Evolutionary conservation across 2,113 vertebrate genomes (phyloP), one percentile per base, ranked within the genome.

Genomic region (Sardina pilchardus): DNA sequence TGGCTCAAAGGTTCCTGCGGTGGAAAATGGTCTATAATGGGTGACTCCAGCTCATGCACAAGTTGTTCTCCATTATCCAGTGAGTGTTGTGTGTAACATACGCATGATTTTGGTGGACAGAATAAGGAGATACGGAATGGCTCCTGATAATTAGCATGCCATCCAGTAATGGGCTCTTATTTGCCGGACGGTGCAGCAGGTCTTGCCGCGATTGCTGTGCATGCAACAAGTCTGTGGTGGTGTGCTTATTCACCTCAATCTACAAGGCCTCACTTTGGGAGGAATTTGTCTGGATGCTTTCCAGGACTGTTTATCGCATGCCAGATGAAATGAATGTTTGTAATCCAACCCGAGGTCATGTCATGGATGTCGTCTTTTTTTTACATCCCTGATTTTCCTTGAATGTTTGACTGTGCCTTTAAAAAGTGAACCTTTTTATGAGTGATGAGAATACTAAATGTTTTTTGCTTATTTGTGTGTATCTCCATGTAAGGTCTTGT

Each of bases 201-300:
- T 63, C 24, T 63, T 67, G 14, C 63, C 53, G 87, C 82, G 83
- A 89, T 86, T 81, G 71, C 45, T 43, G 34, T 59, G 83, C n/a
- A 36, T 89, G 88, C 88, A 87, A 83, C 85, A 87, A 82, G 81
- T 87, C 75, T 59, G 24, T 53, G 85, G 30, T 45, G 30, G 84
- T 82, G 42, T 30, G 30, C 71, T 78, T 16, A 36, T 34, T 78
- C 14, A 26, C 42, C 19, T 30, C 14, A 39, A 45, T 82, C 26
- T 43, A 83, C 67, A 84, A 71, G 56, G 48, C 39, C 82, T 84
- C n/a, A 82, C 26, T 59, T 34, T 4, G 16, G 30, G 30, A 30
- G n/a, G 30, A 16, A 17, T 78, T 78, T 36, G 12, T 78, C 1
- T 12, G 26, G 71, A 78, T 78, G 63, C 36, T 78, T 78, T 78